phyloP scores from a whole-genome alignment of 2,113 vertebrate species.

The Accipiter cooperii region DNA sequence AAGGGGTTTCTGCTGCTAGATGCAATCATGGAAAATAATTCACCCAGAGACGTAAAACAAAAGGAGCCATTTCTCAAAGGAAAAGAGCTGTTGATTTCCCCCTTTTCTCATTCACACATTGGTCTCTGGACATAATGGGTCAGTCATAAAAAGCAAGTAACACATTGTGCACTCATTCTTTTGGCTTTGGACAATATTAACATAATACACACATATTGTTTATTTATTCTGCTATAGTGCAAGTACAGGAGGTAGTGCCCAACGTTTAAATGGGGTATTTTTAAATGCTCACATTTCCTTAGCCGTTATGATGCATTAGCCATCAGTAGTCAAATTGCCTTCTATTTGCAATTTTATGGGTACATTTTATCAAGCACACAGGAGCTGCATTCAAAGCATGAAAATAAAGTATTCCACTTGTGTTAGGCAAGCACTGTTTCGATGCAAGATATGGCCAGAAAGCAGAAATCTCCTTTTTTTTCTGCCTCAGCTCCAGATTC shows the following conservation, averaged over 20 bases:
- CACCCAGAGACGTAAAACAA: neutral
- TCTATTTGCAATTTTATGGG: slow-evolving; percentile 61
- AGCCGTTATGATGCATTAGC: slow-evolving; percentile 49
- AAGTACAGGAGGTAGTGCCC: neutral
- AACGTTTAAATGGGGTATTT: neutral
- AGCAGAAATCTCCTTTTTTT: neutral
- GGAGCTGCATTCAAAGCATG: slow-evolving; percentile 21
- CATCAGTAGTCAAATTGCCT: slow-evolving; percentile 58
- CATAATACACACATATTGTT: slow-evolving; percentile 41
- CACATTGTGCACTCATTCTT: neutral
- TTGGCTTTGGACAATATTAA: slow-evolving; percentile 1
- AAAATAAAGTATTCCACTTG: slow-evolving; percentile 32
- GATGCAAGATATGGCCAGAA: neutral
- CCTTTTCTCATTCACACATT: neutral
- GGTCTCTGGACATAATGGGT: neutral
- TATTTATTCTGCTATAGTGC: slow-evolving; percentile 32
- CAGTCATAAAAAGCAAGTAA: neutral
- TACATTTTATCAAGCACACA: slow-evolving; percentile 47
- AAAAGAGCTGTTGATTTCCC: neutral
- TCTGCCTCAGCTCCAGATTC: neutral
- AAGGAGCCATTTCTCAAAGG: neutral
- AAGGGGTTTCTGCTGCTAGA: neutral
- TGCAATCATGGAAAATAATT: neutral
- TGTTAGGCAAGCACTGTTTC: neutral
- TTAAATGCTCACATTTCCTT: slow-evolving; percentile 13